These are phyloP conservation scores for Takifugu flavidus DNA, from an alignment of 2,113 vertebrate genomes.

Conservation along the genomic window DNA sequence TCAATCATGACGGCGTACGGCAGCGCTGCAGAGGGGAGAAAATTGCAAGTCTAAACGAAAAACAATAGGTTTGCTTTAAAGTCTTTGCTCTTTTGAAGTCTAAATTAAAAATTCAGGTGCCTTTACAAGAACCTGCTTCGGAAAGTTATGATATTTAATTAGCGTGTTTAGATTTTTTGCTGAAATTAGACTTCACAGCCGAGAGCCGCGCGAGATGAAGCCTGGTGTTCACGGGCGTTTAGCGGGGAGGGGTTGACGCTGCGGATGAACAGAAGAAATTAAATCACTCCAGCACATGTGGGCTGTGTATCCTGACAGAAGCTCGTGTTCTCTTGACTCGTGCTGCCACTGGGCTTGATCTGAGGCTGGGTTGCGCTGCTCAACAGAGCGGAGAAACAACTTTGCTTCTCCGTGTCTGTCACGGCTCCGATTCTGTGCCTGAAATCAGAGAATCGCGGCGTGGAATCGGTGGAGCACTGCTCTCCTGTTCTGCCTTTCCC, in stretches of 20 bases:
- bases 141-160: constrained; percentile 83
- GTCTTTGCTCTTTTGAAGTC: constrained; percentile 79
- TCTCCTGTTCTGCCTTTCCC: constrained; percentile 40
- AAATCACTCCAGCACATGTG: constrained; percentile 47
- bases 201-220: constrained; percentile 64
- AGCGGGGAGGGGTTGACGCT: constrained; percentile 11
- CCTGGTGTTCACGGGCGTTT: constrained; percentile 46
- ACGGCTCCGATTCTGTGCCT: constrained; percentile 28
- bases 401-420: constrained; percentile 38
- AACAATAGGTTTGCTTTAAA: constrained; percentile 86
- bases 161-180: constrained; percentile 76
- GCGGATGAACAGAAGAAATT: constrained; percentile 49
- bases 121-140: constrained; percentile 74
- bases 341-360: constrained; percentile 41
- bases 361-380: constrained; percentile 35
- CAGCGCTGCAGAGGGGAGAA: constrained; percentile 67
- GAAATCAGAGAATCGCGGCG: constrained; percentile 33
- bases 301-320: constrained; percentile 54
- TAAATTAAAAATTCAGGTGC: constrained; percentile 84
- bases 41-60: constrained; percentile 82
- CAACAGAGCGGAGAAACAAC: constrained; percentile 38
- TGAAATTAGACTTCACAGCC: constrained; percentile 75
- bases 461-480: constrained; percentile 42
- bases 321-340: constrained; percentile 35
- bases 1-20: constrained; percentile 80